phyloP scores from a whole-genome alignment of 2,113 vertebrate species.

The Jacana jacana region DNA sequence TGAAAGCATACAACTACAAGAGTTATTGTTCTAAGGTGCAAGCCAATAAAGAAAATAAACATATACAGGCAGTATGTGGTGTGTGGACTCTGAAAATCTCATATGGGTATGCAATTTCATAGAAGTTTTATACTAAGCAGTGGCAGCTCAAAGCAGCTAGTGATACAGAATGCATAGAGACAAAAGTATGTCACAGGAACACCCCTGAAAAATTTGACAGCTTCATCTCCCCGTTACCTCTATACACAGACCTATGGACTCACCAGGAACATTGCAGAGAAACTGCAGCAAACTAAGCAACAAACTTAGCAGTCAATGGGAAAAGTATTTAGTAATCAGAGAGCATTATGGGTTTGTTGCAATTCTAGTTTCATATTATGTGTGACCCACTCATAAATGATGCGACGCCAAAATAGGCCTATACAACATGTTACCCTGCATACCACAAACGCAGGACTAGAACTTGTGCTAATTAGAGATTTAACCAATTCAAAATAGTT shows the following conservation, averaged over 20 bases:
- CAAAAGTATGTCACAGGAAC: not conserved
- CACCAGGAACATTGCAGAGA: not conserved
- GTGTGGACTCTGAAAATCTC: not conserved
- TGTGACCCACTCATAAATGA: not conserved
- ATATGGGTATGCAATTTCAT: not conserved
- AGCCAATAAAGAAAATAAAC: not conserved
- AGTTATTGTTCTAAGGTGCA: not conserved
- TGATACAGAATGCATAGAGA: not conserved
- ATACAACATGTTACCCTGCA: not conserved
- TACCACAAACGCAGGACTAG: not conserved
- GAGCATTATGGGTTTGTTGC: not conserved
- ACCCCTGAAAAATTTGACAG: not conserved
- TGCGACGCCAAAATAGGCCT: not conserved
- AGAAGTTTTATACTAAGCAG: not conserved
- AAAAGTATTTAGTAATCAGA: not conserved
- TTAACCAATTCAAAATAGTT: not conserved
- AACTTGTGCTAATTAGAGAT: not conserved
- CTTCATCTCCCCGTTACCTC: not conserved
- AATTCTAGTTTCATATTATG: not conserved
- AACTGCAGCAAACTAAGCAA: not conserved
- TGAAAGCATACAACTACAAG: not conserved
- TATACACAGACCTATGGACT: not conserved
- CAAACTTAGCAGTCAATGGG: not conserved
- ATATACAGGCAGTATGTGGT: not conserved
- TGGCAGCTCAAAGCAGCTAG: not conserved